Base-by-base conservation (phyloP, 2,888 invertebrate genomes). In the Nemotelus nigrinus region DNA sequence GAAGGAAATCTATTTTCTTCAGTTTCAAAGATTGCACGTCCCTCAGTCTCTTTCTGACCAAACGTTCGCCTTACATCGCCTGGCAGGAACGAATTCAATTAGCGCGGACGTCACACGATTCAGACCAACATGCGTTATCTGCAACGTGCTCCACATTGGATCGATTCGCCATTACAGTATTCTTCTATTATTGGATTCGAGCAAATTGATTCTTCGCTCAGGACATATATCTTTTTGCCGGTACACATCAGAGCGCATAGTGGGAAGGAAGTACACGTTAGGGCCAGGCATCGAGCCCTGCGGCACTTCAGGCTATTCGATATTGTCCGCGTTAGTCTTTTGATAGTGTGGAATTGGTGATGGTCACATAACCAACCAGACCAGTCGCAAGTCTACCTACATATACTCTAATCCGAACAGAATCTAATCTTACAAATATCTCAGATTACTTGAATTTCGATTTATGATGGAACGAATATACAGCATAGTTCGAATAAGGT, bases 81-180 rank as follows among this genome's bases (percentile, higher is more conserved):
- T 2, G 8, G 6, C 70, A 63, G 74, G 74, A 74, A 74, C 74
- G 74, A 74, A 74, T 74, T 74, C 74, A 74, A 74, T 74, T 74
- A 74, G 74, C 60, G 50, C 60, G 63, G 74, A 74, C 74, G 74
- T 74, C 74, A 74, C 48, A 70, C 74, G 74, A 60, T 60, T 74
- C 50, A 47, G 48, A 60, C 48, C 43, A 48, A 74, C 48, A 74
- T 74, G 60, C 74, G 74, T 74, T 74, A 74, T 60, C 6, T 45
- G 43, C 60, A 74, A 74, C 74, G 74, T 74, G 74, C 74, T 74
- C 74, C 74, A 74, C 63, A 74, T 74, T 74, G 74, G 48, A 74
- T 74, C 74, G 60, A 74, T 74, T 74, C 48, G 41, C 60, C 53
- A 70, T 70, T 55, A 39, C 25, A 25, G 25, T 25, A 25, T 25